Evolutionary conservation across 2,113 vertebrate genomes (phyloP).

Genomic region (Epinephelus fuscoguttatus): DNA sequence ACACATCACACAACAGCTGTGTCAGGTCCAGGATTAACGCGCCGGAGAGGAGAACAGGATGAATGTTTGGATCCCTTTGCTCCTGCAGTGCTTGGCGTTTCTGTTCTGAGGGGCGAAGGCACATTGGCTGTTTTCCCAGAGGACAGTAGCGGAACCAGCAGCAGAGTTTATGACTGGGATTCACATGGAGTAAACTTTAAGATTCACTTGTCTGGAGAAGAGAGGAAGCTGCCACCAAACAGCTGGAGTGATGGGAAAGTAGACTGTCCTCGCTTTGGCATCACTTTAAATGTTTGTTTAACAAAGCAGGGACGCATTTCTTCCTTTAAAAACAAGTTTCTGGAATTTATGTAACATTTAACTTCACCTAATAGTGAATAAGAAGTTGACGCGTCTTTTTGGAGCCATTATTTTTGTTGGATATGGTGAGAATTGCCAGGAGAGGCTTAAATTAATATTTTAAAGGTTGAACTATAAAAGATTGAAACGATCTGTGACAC

Average conservation of each 20-base stretch:
- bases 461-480: constrained; percentile 44
- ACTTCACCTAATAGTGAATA: background rate
- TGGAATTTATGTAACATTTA: background rate
- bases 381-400: background rate
- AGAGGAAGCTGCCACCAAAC: constrained; percentile 14
- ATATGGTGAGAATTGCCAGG: constrained; percentile 9
- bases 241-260: constrained; percentile 3
- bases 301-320: background rate
- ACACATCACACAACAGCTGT: constrained; percentile 37
- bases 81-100: background rate
- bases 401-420: constrained; percentile 13
- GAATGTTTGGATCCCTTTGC: background rate
- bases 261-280: background rate
- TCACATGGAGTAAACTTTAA: constrained; percentile 40
- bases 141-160: constrained; percentile 8
- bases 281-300: background rate
- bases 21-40: constrained; percentile 15
- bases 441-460: constrained; percentile 46
- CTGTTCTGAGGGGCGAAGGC: background rate
- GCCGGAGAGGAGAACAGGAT: background rate
- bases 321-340: constrained; percentile 1
- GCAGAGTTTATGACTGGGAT: constrained; percentile 14
- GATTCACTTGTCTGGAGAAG: constrained; percentile 21
- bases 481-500: constrained; percentile 39
- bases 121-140: constrained; percentile 21